phyloP scores from a whole-genome alignment of 2,888 invertebrate genomes.

The Hypomecis punctinalis region DNA sequence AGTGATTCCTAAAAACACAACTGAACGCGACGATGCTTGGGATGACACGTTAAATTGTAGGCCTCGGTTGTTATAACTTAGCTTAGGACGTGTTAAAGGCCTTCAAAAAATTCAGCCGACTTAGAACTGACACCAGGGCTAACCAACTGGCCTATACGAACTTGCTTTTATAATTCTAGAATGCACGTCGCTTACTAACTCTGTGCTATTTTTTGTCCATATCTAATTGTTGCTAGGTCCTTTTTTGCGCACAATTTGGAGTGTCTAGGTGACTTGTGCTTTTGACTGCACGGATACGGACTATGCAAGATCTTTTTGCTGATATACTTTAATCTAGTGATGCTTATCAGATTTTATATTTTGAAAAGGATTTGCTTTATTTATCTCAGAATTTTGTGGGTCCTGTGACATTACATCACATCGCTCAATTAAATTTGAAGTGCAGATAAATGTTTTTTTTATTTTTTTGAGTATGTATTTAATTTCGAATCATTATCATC shows the following conservation, averaged over 20 bases:
- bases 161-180: constrained; percentile 48
- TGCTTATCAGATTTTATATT: not conserved
- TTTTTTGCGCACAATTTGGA: constrained; percentile 47
- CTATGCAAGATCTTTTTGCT: constrained; percentile 1
- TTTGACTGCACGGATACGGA: constrained; percentile 23
- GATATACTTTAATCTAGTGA: not conserved
- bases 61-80: too few species aligned
- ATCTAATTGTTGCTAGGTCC: constrained; percentile 60
- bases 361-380: not conserved
- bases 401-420: too few species aligned
- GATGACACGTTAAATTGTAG: too few species aligned
- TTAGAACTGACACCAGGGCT: not conserved
- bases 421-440: too few species aligned
- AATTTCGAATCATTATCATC: too few species aligned
- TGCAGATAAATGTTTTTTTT: too few species aligned
- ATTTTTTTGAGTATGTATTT: too few species aligned
- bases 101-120: too few species aligned
- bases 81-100: too few species aligned
- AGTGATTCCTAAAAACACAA: too few species aligned
- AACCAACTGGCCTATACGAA: not conserved
- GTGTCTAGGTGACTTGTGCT: constrained; percentile 37
- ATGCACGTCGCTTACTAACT: constrained; percentile 63
- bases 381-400: too few species aligned
- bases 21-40: too few species aligned
- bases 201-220: constrained; percentile 52